These are phyloP conservation scores for Gouania willdenowi DNA, from an alignment of 2,797 vertebrate genomes.

Conservation along the genomic window DNA sequence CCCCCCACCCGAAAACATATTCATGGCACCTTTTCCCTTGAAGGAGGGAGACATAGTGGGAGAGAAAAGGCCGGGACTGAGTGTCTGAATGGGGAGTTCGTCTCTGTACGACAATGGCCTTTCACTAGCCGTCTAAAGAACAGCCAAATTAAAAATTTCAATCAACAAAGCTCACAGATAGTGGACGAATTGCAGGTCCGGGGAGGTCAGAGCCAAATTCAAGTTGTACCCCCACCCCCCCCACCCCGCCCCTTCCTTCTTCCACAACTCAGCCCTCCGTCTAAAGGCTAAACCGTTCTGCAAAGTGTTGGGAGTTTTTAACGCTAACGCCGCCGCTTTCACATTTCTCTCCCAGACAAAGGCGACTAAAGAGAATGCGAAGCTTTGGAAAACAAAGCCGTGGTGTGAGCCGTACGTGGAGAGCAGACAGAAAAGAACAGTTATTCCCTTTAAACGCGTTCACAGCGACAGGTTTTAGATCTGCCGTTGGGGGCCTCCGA, in stretches of 20 bases:
- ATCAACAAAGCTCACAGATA: conserved; percentile 86
- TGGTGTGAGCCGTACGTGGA: conserved; percentile 55
- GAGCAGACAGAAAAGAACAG: conserved; percentile 81
- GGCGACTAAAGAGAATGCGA: conserved; percentile 37
- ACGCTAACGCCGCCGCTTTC: conserved; percentile 63
- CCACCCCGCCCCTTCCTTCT: background rate
- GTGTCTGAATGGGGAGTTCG: conserved; percentile 84
- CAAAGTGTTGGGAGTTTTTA: conserved; percentile 79
- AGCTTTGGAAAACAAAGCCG: conserved; percentile 26
- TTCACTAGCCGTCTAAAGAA: conserved; percentile 86
- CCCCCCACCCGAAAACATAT: conserved; percentile 64
- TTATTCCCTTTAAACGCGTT: conserved; percentile 75
- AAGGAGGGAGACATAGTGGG: conserved; percentile 54
- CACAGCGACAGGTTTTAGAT: conserved; percentile 52
- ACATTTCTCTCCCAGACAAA: conserved; percentile 24
- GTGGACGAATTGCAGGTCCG: conserved; percentile 87
- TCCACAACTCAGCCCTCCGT: no score
- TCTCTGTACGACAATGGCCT: conserved; percentile 78
- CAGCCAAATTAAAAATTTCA: conserved; percentile 93
- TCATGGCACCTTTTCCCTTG: conserved; percentile 71
- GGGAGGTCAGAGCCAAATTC: conserved; percentile 76
- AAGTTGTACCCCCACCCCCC: conserved; percentile 1
- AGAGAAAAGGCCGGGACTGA: conserved; percentile 80
- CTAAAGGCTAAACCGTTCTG: no score
- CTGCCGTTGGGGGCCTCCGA: no score